Evolutionary conservation across 1,140 invertebrate genomes (phyloP).

Genomic region (Ooceraea biroi): DNA sequence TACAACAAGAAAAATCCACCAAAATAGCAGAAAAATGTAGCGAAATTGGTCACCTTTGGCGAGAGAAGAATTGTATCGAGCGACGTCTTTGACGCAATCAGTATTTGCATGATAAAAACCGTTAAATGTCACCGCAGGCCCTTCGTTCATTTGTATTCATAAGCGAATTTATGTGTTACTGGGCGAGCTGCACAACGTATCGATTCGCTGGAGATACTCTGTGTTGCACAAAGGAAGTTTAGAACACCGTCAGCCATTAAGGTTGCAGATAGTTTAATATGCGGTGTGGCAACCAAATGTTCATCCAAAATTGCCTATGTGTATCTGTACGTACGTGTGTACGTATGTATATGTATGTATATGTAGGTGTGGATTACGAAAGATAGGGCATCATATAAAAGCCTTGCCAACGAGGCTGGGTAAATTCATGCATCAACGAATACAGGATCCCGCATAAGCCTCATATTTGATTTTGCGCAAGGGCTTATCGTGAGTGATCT

Average conservation of each 20-base stretch:
- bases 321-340: too few species aligned
- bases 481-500: too few species aligned
- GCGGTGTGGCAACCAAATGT: background rate
- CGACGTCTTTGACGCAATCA: background rate
- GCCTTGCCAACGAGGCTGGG: too few species aligned
- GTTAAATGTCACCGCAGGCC: background rate
- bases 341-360: too few species aligned
- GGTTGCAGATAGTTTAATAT: background rate
- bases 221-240: background rate
- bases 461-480: too few species aligned
- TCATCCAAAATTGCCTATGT: constrained; percentile 2
- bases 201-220: background rate
- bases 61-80: constrained; percentile 1
- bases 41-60: background rate
- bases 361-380: background rate
- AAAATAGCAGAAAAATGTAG: too few species aligned
- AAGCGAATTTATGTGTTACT: background rate
- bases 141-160: constrained; percentile 5
- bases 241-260: background rate
- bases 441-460: too few species aligned
- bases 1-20: background rate
- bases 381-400: background rate
- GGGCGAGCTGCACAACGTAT: background rate
- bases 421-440: too few species aligned
- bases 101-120: constrained; percentile 13